Evolutionary conservation across 2,888 invertebrate species (phyloP), one percentile per base, ranked within the genome.

Genomic region (Plemyria rubiginata): DNA sequence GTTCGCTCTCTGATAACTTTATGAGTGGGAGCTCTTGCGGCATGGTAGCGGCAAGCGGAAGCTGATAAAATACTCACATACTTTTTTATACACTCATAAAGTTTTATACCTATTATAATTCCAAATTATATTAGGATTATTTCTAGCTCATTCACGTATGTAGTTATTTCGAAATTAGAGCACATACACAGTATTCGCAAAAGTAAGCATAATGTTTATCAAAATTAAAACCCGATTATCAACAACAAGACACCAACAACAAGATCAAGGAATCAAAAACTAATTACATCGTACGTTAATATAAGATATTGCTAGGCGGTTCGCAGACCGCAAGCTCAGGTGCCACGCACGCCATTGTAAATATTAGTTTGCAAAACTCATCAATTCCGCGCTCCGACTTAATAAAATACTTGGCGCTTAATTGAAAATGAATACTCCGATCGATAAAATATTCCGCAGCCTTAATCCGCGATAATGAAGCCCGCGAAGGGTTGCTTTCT

Each of bases 381-480:
- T 92, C 92, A 92, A 92, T 91, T 90, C 87, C 82, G 85, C 86
- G 88, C 85, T 87, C 86, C 83, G 90, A 92, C 92, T 92, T 92
- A 92, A 92, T 92, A 92, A 92, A 92, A 92, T 92, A 92, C 92
- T 92, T 92, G 88, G 86, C 85, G 90, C 91, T 91, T 92, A 92
- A 92, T 92, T 92, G 92, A 92, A 92, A 92, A 92, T 91, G 92
- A 92, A 92, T 92, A 92, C 91, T 88, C 87, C 86, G 92, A 92
- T 92, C 92, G 92, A 92, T 91, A 87, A 88, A 91, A 90, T 92
- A 92, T 92, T 89, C 91, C 91, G 81, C 90, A 89, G 90, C 86
- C 85, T 89, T 92, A 92, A 92, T 92, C 92, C 92, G 82, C 89
- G 92, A 91, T 92, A 91, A 92, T 92, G 92, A 92, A 92, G 86